Evolutionary conservation across 2,888 invertebrate genomes (phyloP), one percentile per base, ranked within the genome.

Genomic region (Nephrotoma appendiculata): DNA sequence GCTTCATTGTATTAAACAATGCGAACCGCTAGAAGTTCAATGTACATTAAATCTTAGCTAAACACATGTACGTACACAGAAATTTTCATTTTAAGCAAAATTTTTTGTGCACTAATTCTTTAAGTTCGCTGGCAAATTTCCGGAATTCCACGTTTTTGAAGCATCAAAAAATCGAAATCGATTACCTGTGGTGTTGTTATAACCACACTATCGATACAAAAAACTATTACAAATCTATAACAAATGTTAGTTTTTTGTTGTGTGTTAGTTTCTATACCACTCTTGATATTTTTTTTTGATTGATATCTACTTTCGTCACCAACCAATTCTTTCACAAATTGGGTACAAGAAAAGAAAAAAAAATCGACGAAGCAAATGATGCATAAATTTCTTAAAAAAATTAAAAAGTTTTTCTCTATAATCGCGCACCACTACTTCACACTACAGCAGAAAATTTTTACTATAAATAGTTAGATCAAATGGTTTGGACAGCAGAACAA

Each of bases 221-320:
- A 71, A 71, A 71, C 71, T 71, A 71, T 71, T 71, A 71, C 71
- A 31, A 71, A 71, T 31, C 71, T 71, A 71, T 71, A 71, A 11
- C 71, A 71, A 57, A 7, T 57, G 15, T 71, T 31, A 15, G n/a
- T 52, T 15, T 52, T 19, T 71, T 71, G 71, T 31, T 71, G 71
- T 71, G 12, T 71, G 31, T 71, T 71, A 71, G 31, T 71, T 71
- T 31, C 71, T 71, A 52, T 52, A 71, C 31, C 71, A 71, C 71
- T 19, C 71, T 71, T 71, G 31, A 6, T 71, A 71, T 71, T 31
- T 31, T 31, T n/a, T 31, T 31, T 71, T 71, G 71, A 31, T 71
- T 31, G 71, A 71, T 71, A 42, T 84, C 41, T 84, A 84, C 84
- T 84, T 84, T 84, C 84, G 84, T 84, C 84, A 84, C 84, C 84